phyloP scores from a whole-genome alignment of 2,113 vertebrate genomes.

The Cardinalis cardinalis region DNA sequence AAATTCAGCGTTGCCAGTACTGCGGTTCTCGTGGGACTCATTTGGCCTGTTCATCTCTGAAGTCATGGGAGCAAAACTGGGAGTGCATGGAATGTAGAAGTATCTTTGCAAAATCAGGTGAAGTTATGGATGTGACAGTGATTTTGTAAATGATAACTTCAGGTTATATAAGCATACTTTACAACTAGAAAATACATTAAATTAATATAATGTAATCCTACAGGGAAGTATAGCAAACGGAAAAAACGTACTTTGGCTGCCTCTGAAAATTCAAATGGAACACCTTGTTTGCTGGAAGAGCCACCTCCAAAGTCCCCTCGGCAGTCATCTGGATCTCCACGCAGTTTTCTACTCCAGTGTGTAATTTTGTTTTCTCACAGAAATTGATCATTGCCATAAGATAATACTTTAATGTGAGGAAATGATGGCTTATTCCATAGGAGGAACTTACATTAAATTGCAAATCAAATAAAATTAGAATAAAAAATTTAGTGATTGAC shows the following conservation, averaged over 20 bases:
- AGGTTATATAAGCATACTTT: neutral
- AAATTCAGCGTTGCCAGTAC: constrained; percentile 86
- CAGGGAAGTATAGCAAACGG: constrained; percentile 58
- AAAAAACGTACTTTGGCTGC: constrained; percentile 55
- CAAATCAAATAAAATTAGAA: neutral
- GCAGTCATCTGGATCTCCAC: constrained; percentile 61
- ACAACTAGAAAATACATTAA: neutral
- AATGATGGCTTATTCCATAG: neutral
- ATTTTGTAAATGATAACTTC: neutral
- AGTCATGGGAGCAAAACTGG: constrained; percentile 80
- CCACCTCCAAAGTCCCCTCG: constrained; percentile 72
- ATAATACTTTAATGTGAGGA: neutral
- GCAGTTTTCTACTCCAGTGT: constrained; percentile 66
- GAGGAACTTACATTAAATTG: neutral
- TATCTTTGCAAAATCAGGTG: constrained; percentile 82
- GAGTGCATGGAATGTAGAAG: constrained; percentile 84
- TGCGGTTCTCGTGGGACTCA: constrained; percentile 94
- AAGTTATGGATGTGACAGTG: constrained; percentile 1
- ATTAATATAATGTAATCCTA: constrained; percentile 24
- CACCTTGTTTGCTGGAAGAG: constrained; percentile 67
- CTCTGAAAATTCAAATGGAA: constrained; percentile 51
- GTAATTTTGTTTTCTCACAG: constrained; percentile 37
- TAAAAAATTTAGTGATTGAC: neutral
- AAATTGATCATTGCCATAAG: neutral
- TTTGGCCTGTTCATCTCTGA: constrained; percentile 84